Conservation (phyloP, 2,113 vertebrate species). For the Euleptes europaea region DNA sequence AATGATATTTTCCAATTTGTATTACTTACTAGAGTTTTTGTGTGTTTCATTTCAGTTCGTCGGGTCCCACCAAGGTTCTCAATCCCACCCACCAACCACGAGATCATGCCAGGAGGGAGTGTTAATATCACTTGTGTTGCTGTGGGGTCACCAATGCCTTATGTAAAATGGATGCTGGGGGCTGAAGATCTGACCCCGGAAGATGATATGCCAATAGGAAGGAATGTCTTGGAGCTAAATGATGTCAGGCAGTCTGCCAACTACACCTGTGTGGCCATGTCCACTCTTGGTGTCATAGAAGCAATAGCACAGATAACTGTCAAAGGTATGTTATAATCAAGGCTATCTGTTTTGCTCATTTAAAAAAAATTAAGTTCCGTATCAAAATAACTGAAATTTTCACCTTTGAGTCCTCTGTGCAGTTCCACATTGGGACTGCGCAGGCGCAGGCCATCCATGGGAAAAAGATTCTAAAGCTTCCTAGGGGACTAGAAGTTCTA, state of each 20-base stretch:
- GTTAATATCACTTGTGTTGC: constrained; percentile 99
- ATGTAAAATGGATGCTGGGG: constrained; percentile 99
- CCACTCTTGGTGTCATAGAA: constrained; percentile 97
- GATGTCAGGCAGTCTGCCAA: constrained; percentile 98
- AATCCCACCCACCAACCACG: constrained; percentile 97
- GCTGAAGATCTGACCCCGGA: constrained; percentile 97
- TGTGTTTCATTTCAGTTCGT: constrained; percentile 90
- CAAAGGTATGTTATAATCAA: constrained; percentile 84
- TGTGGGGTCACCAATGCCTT: constrained; percentile 98
- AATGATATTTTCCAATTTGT: constrained; percentile 44
- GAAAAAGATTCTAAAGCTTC: too few relatives aligned
- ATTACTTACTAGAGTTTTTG: constrained; percentile 71
- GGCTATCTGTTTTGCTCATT: neutral
- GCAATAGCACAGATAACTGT: constrained; percentile 97
- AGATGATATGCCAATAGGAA: constrained; percentile 98
- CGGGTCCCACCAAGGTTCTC: constrained; percentile 97
- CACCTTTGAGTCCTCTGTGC: too few relatives aligned
- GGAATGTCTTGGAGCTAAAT: constrained; percentile 97
- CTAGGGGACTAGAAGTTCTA: too few relatives aligned
- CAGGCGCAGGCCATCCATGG: too few relatives aligned
- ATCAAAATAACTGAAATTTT: neutral
- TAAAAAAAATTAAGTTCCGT: neutral
- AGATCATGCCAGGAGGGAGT: constrained; percentile 99
- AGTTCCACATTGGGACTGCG: too few relatives aligned
- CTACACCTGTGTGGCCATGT: constrained; percentile 99